Conservation (phyloP, 2,797 vertebrate genomes). For the Fundulus diaphanus region DNA sequence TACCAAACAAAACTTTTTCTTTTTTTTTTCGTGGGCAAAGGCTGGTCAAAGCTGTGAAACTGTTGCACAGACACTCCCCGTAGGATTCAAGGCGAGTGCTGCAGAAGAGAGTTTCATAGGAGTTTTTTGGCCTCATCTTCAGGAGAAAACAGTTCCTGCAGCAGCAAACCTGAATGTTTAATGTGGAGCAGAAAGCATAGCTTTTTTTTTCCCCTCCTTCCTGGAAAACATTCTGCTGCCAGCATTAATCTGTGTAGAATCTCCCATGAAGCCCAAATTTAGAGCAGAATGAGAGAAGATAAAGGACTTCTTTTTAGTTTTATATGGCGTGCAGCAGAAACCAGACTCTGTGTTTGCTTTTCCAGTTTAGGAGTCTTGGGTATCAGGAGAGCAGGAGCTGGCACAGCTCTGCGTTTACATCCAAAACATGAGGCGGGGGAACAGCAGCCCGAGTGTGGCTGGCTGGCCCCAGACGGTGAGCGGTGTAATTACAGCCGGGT, state of each 20-base stretch:
- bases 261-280: constrained; percentile 19
- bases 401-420: constrained; percentile 88
- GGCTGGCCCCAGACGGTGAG: constrained; percentile 79
- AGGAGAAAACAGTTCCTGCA: constrained; percentile 26
- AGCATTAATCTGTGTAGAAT: constrained; percentile 32
- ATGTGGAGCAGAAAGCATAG: constrained; percentile 35
- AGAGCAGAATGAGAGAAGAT: constrained; percentile 18
- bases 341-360: constrained; percentile 78
- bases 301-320: constrained; percentile 7
- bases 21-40: constrained; percentile 14
- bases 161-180: constrained; percentile 53
- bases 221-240: constrained; percentile 27
- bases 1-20: constrained; percentile 64
- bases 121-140: constrained; percentile 25
- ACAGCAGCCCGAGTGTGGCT: constrained; percentile 83
- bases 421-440: constrained; percentile 83
- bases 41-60: constrained; percentile 40
- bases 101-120: constrained; percentile 44
- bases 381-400: constrained; percentile 83
- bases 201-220: constrained; percentile 14
- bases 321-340: constrained; percentile 43
- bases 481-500: constrained; percentile 89
- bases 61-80: constrained; percentile 39
- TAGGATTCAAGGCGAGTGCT: constrained; percentile 32
- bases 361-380: constrained; percentile 82